phyloP scores from a whole-genome alignment of 1,140 invertebrate species.

The Parapsyche elsis region DNA sequence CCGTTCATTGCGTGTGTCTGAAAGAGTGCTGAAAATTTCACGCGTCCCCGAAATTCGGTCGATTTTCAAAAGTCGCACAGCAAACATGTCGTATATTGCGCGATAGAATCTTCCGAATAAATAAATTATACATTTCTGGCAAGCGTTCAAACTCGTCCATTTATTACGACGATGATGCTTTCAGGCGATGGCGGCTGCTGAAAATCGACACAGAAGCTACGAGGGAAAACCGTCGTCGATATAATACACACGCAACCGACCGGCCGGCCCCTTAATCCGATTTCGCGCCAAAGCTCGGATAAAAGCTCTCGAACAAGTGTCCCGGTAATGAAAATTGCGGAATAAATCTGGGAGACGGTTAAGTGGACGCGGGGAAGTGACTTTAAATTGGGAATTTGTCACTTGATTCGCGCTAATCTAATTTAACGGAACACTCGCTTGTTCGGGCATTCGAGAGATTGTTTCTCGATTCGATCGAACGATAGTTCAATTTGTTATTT shows the following conservation, averaged over 20 bases:
- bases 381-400: slow-evolving; percentile 3
- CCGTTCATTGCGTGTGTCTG: no score
- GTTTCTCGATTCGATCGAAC: no score
- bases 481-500: no score
- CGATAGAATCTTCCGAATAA: not conserved
- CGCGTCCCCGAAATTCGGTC: no score
- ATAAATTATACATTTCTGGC: not conserved
- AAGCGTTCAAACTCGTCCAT: not conserved
- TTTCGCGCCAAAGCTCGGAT: not conserved
- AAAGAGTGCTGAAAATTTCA: no score
- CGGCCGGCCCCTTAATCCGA: not conserved
- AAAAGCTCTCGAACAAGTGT: not conserved
- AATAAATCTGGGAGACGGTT: not conserved
- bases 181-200: not conserved
- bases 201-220: not conserved
- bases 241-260: no score
- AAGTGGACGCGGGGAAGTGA: not conserved
- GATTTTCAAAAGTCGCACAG: no score
- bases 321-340: not conserved
- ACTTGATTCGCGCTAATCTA: slow-evolving; percentile 16
- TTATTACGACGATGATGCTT: not conserved
- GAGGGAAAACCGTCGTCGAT: no score
- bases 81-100: no score
- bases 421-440: not conserved
- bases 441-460: no score